Percentiles rank a stretch among this genome's conserved stretches.
phyloP scores from a whole-genome alignment of 92 coral and sea anemone genomes.

The Siderastrea siderea region DNA sequence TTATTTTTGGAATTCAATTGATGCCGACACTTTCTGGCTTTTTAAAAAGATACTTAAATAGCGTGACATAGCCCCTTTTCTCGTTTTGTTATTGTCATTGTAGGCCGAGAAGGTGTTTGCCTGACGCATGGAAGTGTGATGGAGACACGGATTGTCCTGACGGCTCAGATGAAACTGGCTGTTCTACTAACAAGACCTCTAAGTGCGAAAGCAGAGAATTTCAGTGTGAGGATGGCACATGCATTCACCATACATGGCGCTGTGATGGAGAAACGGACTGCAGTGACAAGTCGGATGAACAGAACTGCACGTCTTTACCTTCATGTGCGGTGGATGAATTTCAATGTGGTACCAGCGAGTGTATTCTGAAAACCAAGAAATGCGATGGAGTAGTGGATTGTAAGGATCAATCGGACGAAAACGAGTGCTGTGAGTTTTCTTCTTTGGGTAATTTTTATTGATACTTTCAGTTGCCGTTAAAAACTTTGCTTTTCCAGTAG shows the following conservation, averaged over 20 bases:
- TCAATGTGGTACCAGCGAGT: conserved; percentile 57
- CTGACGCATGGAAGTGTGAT: conserved; percentile 45
- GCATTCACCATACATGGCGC: conserved; percentile 42
- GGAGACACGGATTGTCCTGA: conserved; percentile 55
- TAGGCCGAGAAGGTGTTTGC: conserved; percentile 21
- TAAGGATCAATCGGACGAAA: conserved; percentile 79
- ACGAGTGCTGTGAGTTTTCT: conserved; percentile 64
- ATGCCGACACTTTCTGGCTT: no score
- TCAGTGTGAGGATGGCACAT: conserved; percentile 22
- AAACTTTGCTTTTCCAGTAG: no score
- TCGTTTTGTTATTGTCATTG: not conserved
- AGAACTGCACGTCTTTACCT: not conserved
- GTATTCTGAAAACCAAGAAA: conserved; percentile 63
- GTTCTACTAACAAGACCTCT: not conserved
- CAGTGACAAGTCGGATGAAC: conserved; percentile 56
- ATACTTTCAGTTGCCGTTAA: no score
- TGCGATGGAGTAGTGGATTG: conserved; percentile 87
- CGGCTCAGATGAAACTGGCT: conserved; percentile 50
- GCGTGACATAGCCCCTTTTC: no score
- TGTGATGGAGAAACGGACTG: conserved; percentile 67
- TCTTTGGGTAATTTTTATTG: not conserved
- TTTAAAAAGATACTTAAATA: no score
- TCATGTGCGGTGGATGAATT: not conserved
- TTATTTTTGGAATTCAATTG: no score
- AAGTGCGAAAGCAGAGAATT: conserved; percentile 1